These are phyloP conservation scores for Acrobeloides nanus DNA, from an alignment of 2,888 invertebrate species.

Conservation along the genomic window DNA sequence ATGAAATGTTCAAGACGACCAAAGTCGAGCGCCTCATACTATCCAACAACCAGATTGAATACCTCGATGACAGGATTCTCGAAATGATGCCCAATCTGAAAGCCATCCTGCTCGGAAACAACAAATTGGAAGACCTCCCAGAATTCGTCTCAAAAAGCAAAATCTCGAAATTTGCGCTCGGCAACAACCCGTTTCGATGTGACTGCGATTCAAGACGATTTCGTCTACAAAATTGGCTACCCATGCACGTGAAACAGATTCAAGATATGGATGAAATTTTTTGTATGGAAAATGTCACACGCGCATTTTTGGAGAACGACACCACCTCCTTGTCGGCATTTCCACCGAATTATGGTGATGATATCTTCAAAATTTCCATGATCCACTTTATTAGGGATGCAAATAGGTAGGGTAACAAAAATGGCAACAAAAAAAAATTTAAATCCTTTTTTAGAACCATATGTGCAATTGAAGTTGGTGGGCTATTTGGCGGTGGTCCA, in stretches of 20 bases:
- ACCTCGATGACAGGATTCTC: constrained; percentile 30
- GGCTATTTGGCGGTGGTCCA: constrained; percentile 41
- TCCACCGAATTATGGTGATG: constrained; percentile 39
- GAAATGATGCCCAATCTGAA: constrained; percentile 36
- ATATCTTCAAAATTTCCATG: constrained; percentile 45
- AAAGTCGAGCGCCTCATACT: constrained; percentile 37
- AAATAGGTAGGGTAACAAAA: constrained; percentile 10
- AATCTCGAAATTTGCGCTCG: constrained; percentile 21
- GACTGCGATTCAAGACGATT: constrained; percentile 38
- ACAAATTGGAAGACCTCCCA: constrained; percentile 26
- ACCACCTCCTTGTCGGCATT: constrained; percentile 41
- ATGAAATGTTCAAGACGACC: constrained; percentile 36
- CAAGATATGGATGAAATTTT: constrained; percentile 32
- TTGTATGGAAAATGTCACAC: constrained; percentile 50
- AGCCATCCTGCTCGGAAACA: constrained; percentile 36
- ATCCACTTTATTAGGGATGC: constrained; percentile 27
- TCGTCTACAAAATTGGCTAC: constrained; percentile 23
- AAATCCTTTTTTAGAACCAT: constrained; percentile 31
- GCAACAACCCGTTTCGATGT: constrained; percentile 50
- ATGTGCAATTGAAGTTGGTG: constrained; percentile 32
- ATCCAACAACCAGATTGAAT: constrained; percentile 32
- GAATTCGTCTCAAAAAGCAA: constrained; percentile 6
- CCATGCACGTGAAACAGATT: constrained; percentile 23
- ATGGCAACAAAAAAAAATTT: not conserved
- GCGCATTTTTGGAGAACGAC: constrained; percentile 42